Evolutionary conservation across 2,113 vertebrate species (phyloP), one percentile per base, ranked within the genome.

Genomic region (Menura novaehollandiae): DNA sequence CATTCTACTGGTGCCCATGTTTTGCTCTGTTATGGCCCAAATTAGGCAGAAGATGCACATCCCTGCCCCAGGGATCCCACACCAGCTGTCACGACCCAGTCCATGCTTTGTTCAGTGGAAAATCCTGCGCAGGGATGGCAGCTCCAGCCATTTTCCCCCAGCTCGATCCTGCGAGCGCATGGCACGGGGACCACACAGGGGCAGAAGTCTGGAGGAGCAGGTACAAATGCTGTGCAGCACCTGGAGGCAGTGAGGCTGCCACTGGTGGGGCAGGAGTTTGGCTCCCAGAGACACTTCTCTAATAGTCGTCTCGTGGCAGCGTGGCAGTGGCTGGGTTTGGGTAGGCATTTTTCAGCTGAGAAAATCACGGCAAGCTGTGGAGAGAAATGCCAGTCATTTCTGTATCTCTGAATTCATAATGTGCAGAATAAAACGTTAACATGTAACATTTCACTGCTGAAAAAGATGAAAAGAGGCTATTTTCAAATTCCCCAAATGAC

Each of bases 391-490:
- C 88, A 91, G 75, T 94, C 82, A 83, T 77, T 94, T 93, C 92
- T 68, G 1, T 49, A 72, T 88, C 78, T 95, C 76, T 91, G 92
- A 94, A 96, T 96, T 92, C 49, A n/a, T 96, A 93, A 96, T 91
- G 76, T 49, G 83, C 9, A 3, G 88, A 93, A 95, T 88, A 87
- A 96, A 90, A 86, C 0, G 64, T 80, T 96, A 95, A 43, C 92
- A 74, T 74, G 85, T 86, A 92, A 93, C 90, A 77, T 88, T 93
- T 90, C 82, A 84, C 85, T 96, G 92, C n/a, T 95, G 85, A 55
- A 88, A 95, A 94, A 96, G 95, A 97, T 96, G 91, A 96, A 97
- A 95, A 93, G 93, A 96, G 76, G 90, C 80, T 97, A 83, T 96
- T 97, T 96, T 96, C 92, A 94, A 94, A 96, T 92, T 96, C 88